Percentiles rank a stretch among this genome's conserved stretches.
These are phyloP conservation scores for Phoxinus dragarum DNA, from an alignment of 2,797 vertebrate genomes.

Conservation along the genomic window DNA sequence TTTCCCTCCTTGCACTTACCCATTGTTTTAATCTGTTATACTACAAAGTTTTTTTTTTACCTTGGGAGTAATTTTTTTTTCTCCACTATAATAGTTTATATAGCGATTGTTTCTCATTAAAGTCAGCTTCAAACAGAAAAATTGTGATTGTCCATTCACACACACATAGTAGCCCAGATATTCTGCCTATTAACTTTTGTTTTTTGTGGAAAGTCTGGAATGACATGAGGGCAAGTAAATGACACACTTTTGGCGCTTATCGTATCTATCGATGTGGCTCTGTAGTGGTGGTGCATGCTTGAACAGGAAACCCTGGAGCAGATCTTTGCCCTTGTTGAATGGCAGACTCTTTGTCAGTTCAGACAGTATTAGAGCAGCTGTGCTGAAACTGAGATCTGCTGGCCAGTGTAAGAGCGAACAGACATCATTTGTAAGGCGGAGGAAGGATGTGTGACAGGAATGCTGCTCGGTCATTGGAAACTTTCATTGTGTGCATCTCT, in stretches of 20 bases:
- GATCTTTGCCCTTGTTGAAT: conserved; percentile 1
- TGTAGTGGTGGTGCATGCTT: neutral
- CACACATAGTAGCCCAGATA: neutral
- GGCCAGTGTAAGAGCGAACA: neutral
- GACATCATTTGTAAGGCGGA: neutral
- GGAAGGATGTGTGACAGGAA: conserved; percentile 1
- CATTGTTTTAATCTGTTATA: neutral
- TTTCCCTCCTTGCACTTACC: neutral
- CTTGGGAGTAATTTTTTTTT: neutral
- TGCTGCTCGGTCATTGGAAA: neutral
- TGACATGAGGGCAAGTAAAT: neutral
- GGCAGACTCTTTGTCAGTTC: conserved; percentile 8
- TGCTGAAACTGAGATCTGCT: neutral
- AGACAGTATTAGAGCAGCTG: conserved; percentile 17
- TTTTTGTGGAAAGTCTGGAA: neutral
- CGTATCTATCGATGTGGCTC: neutral
- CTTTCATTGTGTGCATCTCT: neutral
- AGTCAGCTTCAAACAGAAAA: neutral
- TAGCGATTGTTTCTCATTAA: neutral
- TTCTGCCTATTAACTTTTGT: neutral
- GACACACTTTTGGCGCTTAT: neutral
- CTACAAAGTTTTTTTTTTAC: neutral
- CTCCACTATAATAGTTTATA: neutral
- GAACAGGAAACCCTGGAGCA: neutral
- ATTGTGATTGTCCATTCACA: neutral